These are phyloP conservation scores for Dermatemys mawii DNA, from an alignment of 2,113 vertebrate genomes.

Conservation along the genomic window DNA sequence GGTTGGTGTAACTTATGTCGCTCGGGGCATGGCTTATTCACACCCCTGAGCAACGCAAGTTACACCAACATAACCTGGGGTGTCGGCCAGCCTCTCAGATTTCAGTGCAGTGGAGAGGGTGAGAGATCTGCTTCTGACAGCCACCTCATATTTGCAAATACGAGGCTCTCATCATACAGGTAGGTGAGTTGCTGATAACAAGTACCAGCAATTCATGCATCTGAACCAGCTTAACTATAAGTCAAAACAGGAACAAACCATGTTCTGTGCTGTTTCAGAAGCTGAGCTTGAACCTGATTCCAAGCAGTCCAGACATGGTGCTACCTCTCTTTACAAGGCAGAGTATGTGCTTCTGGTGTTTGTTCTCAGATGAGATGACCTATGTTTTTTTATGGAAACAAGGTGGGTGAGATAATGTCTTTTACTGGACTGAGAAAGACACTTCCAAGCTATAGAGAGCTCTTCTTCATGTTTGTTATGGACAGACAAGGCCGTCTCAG, in stretches of 20 bases:
- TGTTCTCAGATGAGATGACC: accelerated
- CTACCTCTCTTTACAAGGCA: background rate
- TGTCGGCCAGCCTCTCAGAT: background rate
- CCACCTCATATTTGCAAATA: background rate
- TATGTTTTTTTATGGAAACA: background rate
- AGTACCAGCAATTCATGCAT: background rate
- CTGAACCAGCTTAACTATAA: background rate
- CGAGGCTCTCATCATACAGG: background rate
- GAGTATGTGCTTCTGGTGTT: background rate
- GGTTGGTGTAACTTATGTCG: too few species aligned
- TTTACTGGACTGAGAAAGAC: background rate
- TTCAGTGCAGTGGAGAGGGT: background rate
- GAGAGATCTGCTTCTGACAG: background rate
- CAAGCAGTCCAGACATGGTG: background rate
- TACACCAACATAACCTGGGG: background rate
- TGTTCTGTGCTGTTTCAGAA: background rate
- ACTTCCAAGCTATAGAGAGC: background rate
- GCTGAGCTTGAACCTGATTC: background rate
- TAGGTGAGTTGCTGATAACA: background rate
- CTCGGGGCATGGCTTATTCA: accelerated
- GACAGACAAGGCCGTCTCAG: background rate
- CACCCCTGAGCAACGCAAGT: background rate
- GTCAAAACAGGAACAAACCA: background rate
- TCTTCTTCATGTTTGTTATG: background rate
- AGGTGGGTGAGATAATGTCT: background rate